These are phyloP conservation scores for Cryptosula pallasiana DNA, from an alignment of 2,888 invertebrate genomes.

Conservation along the genomic window DNA sequence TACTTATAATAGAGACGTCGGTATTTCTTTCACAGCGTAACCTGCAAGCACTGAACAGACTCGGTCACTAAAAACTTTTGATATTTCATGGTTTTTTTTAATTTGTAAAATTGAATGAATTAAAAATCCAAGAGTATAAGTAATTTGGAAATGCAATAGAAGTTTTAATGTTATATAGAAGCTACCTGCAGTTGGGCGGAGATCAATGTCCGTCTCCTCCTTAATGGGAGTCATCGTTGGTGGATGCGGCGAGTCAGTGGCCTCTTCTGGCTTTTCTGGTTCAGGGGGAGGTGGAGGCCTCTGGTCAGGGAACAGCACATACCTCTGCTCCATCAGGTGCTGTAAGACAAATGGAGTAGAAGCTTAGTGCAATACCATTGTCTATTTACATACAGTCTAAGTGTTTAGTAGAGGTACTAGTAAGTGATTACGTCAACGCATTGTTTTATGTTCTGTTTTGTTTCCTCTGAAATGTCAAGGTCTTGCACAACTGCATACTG, in stretches of 20 bases:
- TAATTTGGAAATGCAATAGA: too few species aligned
- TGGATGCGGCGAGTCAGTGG: constrained; percentile 9
- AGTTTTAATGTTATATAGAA: too few species aligned
- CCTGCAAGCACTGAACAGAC: too few species aligned
- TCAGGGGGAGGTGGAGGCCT: constrained; percentile 23
- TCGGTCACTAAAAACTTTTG: too few species aligned
- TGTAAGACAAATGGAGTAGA: neutral
- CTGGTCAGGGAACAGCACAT: constrained; percentile 15
- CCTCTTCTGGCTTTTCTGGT: constrained; percentile 16
- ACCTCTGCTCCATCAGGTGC: constrained; percentile 21
- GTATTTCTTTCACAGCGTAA: too few species aligned
- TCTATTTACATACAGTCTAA: too few species aligned
- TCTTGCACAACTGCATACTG: constrained; percentile 45
- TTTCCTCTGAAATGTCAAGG: constrained; percentile 36
- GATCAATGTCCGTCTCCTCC: constrained; percentile 13
- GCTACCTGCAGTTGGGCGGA: neutral
- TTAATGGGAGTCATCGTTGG: constrained; percentile 16
- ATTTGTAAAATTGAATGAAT: too few species aligned
- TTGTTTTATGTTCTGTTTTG: constrained; percentile 34
- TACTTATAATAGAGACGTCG: too few species aligned
- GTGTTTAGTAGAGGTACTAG: too few species aligned
- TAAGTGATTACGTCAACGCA: constrained; percentile 40
- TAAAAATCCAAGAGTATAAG: too few species aligned
- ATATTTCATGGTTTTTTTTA: too few species aligned
- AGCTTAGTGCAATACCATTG: too few species aligned